Base-by-base conservation (phyloP, 1,140 invertebrate genomes). In the Heliconius nattereri region DNA sequence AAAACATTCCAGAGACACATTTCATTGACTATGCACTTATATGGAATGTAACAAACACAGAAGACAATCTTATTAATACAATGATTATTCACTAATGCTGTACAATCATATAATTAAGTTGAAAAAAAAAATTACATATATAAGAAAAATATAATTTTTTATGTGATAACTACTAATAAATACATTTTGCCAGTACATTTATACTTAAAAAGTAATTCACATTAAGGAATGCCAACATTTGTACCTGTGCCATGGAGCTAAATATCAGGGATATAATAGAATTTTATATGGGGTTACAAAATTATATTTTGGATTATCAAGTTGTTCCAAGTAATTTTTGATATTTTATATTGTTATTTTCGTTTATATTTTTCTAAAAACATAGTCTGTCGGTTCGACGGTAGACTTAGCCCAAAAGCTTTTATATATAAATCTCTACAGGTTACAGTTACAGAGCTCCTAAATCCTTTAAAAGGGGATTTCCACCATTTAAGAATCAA, bases 211-310 rank as follows among this genome's bases (percentile, higher is more conserved):
- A 75, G 54, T 54, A 71, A 76, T 49, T 75, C 54, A 78, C 32
- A 37, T 71, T 75, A 75, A 79, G 78, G 78, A 79, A 79, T 79
- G 78, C 70, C 74, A 79, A 70, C 70, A 23, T 66, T 66, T 66
- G 60, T 66, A 66, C 60, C 60, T 19, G 26, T 66, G 60, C 60
- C 13, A 16, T 66, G 60, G 60, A 29, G 11, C 13, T 66, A 66
- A 23, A 26, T 54, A 20, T 54, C 52, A 60, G 11, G 20, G 20
- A 45, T 0, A 6, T 45, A 60, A 23, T 23, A 23, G 19, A 52
- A 20, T 7, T 20, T 2, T 52, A 19, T 52, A 52, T 52, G 2
- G 19, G 6, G 3, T 52, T 20, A 52, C 49, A 52, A 20, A 52
- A 6, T 8, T 20, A 45, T 45, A 19, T 20, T 45, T 45, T 11